These are phyloP conservation scores for Phengaris alcon DNA, from an alignment of 2,888 invertebrate species.

Conservation along the genomic window DNA sequence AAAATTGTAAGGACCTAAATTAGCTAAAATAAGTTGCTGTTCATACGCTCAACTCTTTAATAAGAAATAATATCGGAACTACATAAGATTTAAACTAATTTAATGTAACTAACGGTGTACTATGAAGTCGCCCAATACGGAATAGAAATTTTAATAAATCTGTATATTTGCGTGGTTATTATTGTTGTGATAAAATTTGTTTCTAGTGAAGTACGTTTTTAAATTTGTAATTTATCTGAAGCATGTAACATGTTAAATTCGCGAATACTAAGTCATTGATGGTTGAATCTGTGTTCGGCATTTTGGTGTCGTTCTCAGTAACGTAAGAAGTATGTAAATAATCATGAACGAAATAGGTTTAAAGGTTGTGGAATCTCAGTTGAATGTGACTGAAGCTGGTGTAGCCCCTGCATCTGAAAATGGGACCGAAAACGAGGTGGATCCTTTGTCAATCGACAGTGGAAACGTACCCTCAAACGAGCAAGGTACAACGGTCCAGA, in stretches of 20 bases:
- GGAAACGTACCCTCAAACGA: conserved; percentile 46
- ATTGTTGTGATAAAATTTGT: conserved; percentile 32
- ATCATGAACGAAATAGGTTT: conserved; percentile 77
- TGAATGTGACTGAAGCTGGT: conserved; percentile 55
- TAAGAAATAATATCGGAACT: conserved; percentile 62
- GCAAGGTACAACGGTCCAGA: conserved; percentile 41
- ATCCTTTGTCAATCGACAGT: conserved; percentile 66
- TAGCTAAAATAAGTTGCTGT: conserved; percentile 25
- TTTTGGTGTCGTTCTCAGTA: conserved; percentile 67
- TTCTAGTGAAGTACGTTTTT: conserved; percentile 33
- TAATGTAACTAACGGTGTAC: conserved; percentile 23
- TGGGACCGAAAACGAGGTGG: conserved; percentile 59
- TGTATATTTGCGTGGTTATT: conserved; percentile 37
- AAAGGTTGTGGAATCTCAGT: conserved; percentile 70
- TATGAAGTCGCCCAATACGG: conserved; percentile 62
- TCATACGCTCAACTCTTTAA: conserved; percentile 32
- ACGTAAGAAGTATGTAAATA: conserved; percentile 76
- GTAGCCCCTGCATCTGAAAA: conserved; percentile 53
- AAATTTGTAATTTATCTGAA: conserved; percentile 37
- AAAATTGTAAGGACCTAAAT: conserved; percentile 30
- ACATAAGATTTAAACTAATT: conserved; percentile 57
- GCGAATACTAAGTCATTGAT: conserved; percentile 60
- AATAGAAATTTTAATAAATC: conserved; percentile 58
- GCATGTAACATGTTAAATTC: conserved; percentile 52
- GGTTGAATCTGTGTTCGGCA: conserved; percentile 60